Base-by-base conservation (phyloP, 2,888 invertebrate genomes). In the Synanthedon formicaeformis region DNA sequence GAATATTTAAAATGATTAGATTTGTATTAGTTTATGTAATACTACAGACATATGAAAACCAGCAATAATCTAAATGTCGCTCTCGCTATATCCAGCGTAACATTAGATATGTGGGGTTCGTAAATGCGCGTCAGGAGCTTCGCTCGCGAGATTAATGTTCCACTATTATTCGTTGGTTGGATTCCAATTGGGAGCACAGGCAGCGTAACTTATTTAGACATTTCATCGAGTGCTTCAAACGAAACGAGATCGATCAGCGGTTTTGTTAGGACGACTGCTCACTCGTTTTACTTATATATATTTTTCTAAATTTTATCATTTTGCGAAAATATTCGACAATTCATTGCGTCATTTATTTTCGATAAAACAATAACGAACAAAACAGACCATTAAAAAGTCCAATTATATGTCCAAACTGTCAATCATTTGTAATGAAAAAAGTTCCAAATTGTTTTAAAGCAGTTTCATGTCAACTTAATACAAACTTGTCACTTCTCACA, bases 71-170 rank as follows among this genome's bases (percentile, higher is more conserved):
- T 27, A 34, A 10, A 34, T 34, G 34, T 34, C 34, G 34, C 6
- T 34, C 34, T 34, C 34, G 34, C 34, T 34, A 34, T 10, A 34
- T 10, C 8, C 27, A 34, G 2, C 6, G 34, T 34, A 34, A 34
- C 34, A 34, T 34, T 34, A 1, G 10, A 34, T 34, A 3, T 34
- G 34, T 34, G 34, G 10, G 2, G 10, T 45, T 45, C 14, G 45
- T 13, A 45, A 45, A 45, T 45, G 14, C 45, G 45, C 45, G 4
- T 45, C 45, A 13, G 13, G 45, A 45, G 12, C 45, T n/a, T 18
- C 18, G 49, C 40, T 48, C 52, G 12, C 52, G 40, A 52, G 52
- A 52, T 52, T 52, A 52, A 52, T 52, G 48, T 14, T 4, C 40
- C 18, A 11, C 40, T 49, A 18, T 52, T 52, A 52, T 49, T 52